A percentile compares a stretch with the other conserved stretches of the same genome.
Conservation (phyloP, 2,113 vertebrate species). For the Protobothrops flavoviridis region DNA sequence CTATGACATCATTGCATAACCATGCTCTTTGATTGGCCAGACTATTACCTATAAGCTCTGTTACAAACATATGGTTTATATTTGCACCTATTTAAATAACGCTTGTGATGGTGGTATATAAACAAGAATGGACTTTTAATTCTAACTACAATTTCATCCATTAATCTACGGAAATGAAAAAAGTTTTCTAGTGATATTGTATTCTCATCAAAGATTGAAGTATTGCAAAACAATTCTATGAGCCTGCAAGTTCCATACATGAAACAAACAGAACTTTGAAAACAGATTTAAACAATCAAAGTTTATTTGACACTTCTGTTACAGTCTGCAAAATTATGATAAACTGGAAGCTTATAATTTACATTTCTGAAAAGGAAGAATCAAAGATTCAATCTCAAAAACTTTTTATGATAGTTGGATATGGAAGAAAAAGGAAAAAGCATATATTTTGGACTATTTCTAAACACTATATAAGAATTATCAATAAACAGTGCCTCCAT, state of each 20-base stretch:
- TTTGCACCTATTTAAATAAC: constrained; percentile 87
- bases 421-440: background rate
- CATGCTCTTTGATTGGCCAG: constrained; percentile 76
- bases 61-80: constrained; percentile 83
- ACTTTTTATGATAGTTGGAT: background rate
- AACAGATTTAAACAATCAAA: background rate
- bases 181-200: constrained; percentile 59
- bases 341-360: background rate
- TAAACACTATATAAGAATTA: background rate
- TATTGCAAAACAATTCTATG: background rate
- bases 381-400: background rate
- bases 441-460: background rate
- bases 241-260: background rate
- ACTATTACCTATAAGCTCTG: constrained; percentile 77
- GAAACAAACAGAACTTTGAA: background rate
- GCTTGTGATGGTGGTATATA: constrained; percentile 76
- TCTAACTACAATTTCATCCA: constrained; percentile 75
- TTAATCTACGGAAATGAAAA: constrained; percentile 70
- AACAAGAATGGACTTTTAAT: constrained; percentile 80
- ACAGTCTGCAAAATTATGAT: background rate
- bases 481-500: background rate
- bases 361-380: background rate
- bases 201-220: constrained; percentile 50
- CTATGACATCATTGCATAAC: constrained; percentile 73
- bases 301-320: background rate